Percentiles rank a stretch among this genome's conserved stretches.
Conservation (phyloP, 2,113 vertebrate genomes). For the Ginglymostoma cirratum region DNA sequence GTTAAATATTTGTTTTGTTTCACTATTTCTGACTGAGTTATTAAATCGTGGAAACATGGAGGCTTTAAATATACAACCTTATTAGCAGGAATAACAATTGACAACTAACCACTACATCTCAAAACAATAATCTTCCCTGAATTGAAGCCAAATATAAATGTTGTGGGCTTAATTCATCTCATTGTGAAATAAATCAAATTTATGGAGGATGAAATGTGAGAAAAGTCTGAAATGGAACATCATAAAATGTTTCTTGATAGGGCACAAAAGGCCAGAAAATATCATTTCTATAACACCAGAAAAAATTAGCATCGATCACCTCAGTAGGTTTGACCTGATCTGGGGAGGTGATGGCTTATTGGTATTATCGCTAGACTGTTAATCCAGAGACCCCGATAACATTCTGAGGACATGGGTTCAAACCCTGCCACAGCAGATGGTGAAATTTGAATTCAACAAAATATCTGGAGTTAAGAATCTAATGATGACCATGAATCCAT, state of each 20-base stretch:
- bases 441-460: no score
- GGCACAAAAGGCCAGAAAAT: neutral
- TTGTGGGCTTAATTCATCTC: neutral
- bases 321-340: neutral
- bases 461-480: no score
- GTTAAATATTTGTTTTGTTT: neutral
- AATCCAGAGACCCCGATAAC: no score
- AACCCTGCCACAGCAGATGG: no score
- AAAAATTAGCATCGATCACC: neutral
- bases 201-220: neutral
- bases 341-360: no score
- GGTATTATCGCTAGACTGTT: no score
- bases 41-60: neutral
- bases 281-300: neutral
- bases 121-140: neutral
- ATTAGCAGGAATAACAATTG: neutral
- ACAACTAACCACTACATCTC: neutral
- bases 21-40: neutral
- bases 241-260: neutral
- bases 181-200: neutral
- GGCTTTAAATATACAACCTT: neutral
- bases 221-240: neutral
- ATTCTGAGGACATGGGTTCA: no score
- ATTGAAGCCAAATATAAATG: neutral
- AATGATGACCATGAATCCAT: no score